phyloP scores from a whole-genome alignment of 2,113 vertebrate genomes.

The Carlito syrichta region DNA sequence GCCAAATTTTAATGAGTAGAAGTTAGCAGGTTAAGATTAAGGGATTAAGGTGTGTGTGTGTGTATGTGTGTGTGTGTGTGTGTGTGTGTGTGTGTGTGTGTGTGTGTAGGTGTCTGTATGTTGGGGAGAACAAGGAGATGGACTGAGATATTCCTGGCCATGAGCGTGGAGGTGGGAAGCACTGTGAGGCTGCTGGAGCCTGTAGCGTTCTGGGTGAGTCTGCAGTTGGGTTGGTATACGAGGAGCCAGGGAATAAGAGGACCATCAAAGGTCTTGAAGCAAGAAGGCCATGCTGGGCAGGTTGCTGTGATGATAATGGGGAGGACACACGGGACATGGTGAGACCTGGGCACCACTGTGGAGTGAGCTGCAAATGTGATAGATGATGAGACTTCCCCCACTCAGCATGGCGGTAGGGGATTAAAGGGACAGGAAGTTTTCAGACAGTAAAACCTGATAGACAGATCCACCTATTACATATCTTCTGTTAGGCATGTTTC shows the following conservation, averaged over 20 bases:
- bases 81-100: not conserved
- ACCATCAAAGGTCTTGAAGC: not conserved
- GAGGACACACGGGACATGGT: not conserved
- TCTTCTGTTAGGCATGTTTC: not conserved
- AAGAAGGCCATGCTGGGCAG: not conserved
- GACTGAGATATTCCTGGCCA: not conserved
- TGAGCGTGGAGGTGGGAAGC: not conserved
- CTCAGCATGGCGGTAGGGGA: not conserved
- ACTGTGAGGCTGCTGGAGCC: not conserved
- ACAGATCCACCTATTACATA: not conserved
- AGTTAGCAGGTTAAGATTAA: not conserved
- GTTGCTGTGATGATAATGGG: not conserved
- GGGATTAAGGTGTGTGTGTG: not conserved
- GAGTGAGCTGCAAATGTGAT: not conserved
- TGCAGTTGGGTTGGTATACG: not conserved
- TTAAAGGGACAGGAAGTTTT: not conserved
- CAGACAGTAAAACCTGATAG: not conserved
- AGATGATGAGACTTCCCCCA: not conserved
- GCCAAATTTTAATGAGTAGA: not conserved
- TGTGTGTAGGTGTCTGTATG: not conserved
- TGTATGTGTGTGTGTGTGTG: not conserved
- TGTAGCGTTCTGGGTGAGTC: accelerated
- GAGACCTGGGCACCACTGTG: not conserved
- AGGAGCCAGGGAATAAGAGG: not conserved
- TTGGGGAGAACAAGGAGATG: not conserved